These are phyloP conservation scores for Zygogramma bicolorata DNA, from an alignment of 2,888 invertebrate genomes.

Conservation along the genomic window DNA sequence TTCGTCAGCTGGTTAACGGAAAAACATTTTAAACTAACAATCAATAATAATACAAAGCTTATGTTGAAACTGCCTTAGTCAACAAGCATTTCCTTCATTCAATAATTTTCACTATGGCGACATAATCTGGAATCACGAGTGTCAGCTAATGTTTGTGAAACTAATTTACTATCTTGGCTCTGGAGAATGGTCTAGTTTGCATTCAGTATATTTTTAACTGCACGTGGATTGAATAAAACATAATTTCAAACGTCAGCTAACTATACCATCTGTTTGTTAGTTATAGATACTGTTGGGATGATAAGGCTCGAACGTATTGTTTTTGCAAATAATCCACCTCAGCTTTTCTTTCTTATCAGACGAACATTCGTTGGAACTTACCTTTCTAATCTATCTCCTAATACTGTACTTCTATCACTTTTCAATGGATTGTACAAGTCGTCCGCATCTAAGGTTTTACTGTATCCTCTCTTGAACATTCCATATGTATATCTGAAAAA, in stretches of 20 bases:
- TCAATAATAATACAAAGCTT: no score
- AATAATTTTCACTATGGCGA: no score
- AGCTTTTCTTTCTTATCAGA: not conserved
- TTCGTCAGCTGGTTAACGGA: no score
- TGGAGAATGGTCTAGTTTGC: not conserved
- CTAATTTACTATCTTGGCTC: not conserved
- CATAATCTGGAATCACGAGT: not conserved
- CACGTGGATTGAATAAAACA: not conserved
- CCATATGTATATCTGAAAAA: conserved; percentile 80
- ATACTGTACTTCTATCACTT: conserved; percentile 75
- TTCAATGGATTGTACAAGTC: conserved; percentile 81
- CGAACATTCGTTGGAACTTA: not conserved
- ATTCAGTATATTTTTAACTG: not conserved
- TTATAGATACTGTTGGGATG: not conserved
- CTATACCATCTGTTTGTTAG: not conserved
- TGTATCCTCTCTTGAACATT: conserved; percentile 81
- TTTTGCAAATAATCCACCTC: not conserved
- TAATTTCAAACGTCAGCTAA: not conserved
- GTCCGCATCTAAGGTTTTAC: conserved; percentile 76
- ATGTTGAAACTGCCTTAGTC: no score
- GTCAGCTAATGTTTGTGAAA: not conserved
- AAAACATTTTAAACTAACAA: no score
- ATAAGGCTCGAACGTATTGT: not conserved
- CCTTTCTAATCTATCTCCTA: conserved; percentile 80
- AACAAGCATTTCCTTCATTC: no score